Evolutionary conservation across 2,888 invertebrate species (phyloP), one percentile per base, ranked within the genome.

Genomic region (Meiosimyza decipiens): DNA sequence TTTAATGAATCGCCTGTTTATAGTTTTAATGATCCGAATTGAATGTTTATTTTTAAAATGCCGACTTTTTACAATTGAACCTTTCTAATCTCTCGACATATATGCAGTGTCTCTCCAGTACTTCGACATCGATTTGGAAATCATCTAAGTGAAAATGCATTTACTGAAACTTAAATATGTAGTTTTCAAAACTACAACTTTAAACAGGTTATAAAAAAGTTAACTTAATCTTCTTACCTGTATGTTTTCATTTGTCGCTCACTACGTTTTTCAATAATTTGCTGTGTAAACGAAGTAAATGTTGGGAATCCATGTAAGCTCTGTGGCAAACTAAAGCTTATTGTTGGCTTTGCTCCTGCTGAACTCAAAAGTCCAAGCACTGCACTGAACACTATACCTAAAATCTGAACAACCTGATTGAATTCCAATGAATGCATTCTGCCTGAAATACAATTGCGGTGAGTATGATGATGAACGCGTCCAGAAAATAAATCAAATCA

Each of bases 201-300:
- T 9, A 40, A 40, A 9, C 1, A 40, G 40, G 9, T 40, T 40
- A 9, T 40, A 40, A 6, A 9, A 62, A 28, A 62, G 6, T 9
- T 7, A n/a, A 62, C 2, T 11, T 47, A 57, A 67, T 67, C 12
- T 51, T 72, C 84, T 84, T 75, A 87, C 87, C 87, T 87, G 78
- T 87, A 87, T 2, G 80, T 81, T 79, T 87, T 87, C 87, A 87
- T 87, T 79, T 85, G 86, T 13, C 82, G 79, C 54, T 81, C 76
- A 75, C 82, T 83, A n/a, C 86, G 81, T 75, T 85, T 84, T 73
- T 85, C 87, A 71, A 87, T 85, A 65, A 86, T 84, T 77, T 86
- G 84, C 71, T 87, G 86, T n/a, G 86, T 85, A 62, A 87, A 83
- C 15, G 87, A 84, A 47, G 85, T 81, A 49, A 87, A 84, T 22